Evolutionary conservation across 2,888 invertebrate genomes (phyloP), one percentile per base, ranked within the genome.

Genomic region (Hypercompe scribonia): DNA sequence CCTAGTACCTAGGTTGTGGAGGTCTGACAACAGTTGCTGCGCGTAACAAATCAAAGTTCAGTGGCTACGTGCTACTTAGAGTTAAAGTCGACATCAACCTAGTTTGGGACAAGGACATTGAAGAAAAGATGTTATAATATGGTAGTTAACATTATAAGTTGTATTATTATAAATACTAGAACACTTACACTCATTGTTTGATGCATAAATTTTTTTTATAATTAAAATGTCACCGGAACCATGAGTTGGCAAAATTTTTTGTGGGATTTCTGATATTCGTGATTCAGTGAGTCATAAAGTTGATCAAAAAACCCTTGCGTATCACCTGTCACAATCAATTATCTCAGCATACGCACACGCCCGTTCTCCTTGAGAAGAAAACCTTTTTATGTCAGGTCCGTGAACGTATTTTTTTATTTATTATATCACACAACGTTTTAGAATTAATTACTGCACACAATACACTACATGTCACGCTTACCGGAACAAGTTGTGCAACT

Each of bases 291-390:
- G 54, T 63, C 64, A 72, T 15, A 18, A 10, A 13, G 28, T 61
- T 13, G 58, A 67, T 58, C 39, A 13, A 61, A 75, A 69, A 42
- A 74, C 42, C 71, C 46, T 58, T 58, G 50, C 54, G 64, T 74
- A 54, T 63, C 67, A 21, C 46, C 28, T 61, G 50, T 61, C 64
- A 54, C n/a, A 63, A 76, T 13, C 68, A 76, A 76, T 81, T 78
- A 75, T 33, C 24, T 46, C 64, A 36, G 8, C 18, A 46, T 31
- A 39, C 21, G n/a, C 61, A 15, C 58, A 18, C 7, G 58, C 36
- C 68, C 24, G 65, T 71, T 79, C 72, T 81, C 83, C 83, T 83
- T 83, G 82, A 79, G 58, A 81, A 83, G 82, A 82, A 82, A 83
- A 77, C 75, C 74, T 70, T 72, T 42, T 42, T 42, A 4, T 72